Percentiles rank a stretch among this genome's conserved stretches.
Evolutionary conservation across 2,888 invertebrate genomes (phyloP).

Genomic region (Terebella lapidaria): DNA sequence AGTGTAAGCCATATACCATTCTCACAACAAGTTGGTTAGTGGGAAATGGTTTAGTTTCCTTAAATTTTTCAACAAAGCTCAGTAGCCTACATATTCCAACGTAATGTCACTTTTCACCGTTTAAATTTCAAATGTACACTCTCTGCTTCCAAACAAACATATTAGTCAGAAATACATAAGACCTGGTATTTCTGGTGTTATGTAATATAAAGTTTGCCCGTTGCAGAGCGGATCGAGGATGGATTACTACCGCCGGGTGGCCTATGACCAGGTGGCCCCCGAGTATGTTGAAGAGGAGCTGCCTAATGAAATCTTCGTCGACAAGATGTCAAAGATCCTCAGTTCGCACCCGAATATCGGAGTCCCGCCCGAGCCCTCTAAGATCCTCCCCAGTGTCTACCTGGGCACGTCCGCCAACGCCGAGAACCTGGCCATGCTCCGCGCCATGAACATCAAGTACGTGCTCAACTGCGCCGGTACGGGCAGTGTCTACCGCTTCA

Average conservation of each 20-base stretch:
- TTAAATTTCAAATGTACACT: no score
- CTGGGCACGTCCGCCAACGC: slow-evolving; percentile 20
- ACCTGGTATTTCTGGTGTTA: no score
- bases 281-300: not conserved
- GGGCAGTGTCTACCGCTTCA: slow-evolving; percentile 6
- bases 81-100: no score
- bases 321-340: slow-evolving; percentile 19
- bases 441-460: slow-evolving; percentile 10
- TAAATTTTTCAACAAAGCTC: no score
- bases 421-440: slow-evolving; percentile 17
- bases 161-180: no score
- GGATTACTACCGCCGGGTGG: slow-evolving; percentile 6
- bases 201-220: no score
- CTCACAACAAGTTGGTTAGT: no score
- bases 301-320: slow-evolving; percentile 15
- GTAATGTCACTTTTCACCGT: no score
- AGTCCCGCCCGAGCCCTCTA: slow-evolving; percentile 18
- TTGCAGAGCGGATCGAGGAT: not conserved
- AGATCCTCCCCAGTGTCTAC: slow-evolving; percentile 13
- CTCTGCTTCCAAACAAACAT: no score
- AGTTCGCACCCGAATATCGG: slow-evolving; percentile 15
- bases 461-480: slow-evolving; percentile 19
- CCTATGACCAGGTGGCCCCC: not conserved
- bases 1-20: no score
- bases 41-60: no score